Conservation (phyloP, 1,140 invertebrate genomes). For the Philaenus spumarius region DNA sequence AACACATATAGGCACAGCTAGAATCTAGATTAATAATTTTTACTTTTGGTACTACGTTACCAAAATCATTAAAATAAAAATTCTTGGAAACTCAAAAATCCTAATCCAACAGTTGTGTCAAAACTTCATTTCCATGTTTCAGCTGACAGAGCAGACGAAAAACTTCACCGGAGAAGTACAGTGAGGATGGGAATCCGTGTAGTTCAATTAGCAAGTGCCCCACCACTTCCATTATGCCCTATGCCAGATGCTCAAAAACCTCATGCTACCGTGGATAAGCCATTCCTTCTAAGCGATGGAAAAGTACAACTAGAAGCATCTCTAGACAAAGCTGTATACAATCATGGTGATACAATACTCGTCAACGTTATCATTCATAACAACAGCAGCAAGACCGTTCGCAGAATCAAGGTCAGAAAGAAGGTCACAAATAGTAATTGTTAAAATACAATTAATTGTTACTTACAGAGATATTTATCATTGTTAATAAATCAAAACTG, state of each 20-base stretch:
- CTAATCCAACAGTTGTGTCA: too few species aligned
- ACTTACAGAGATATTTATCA: too few species aligned
- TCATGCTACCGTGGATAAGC: constrained; percentile 48
- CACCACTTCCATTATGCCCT: constrained; percentile 40
- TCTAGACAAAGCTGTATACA: constrained; percentile 89
- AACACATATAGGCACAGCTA: too few species aligned
- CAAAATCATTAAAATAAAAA: too few species aligned
- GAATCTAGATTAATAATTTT: too few species aligned
- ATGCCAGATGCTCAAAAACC: constrained; percentile 33
- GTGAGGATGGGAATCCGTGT: constrained; percentile 81
- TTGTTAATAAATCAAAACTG: too few species aligned
- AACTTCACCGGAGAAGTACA: constrained; percentile 60
- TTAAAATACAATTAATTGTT: too few species aligned
- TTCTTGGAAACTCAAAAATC: too few species aligned
- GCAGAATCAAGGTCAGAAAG: constrained; percentile 84
- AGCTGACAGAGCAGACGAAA: constrained; percentile 71
- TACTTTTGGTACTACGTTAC: too few species aligned
- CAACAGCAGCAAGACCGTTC: constrained; percentile 90
- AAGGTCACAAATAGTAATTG: too few species aligned
- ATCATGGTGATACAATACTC: constrained; percentile 83
- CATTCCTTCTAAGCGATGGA: constrained; percentile 56
- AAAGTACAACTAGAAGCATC: constrained; percentile 74
- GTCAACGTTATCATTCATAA: constrained; percentile 87
- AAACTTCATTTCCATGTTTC: constrained; percentile 4
- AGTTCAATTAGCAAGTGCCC: constrained; percentile 48